A percentile compares a stretch with the other conserved stretches of the same genome.
These are phyloP conservation scores for Varanus komodoensis DNA, from an alignment of 2,113 vertebrate genomes.

Conservation along the genomic window DNA sequence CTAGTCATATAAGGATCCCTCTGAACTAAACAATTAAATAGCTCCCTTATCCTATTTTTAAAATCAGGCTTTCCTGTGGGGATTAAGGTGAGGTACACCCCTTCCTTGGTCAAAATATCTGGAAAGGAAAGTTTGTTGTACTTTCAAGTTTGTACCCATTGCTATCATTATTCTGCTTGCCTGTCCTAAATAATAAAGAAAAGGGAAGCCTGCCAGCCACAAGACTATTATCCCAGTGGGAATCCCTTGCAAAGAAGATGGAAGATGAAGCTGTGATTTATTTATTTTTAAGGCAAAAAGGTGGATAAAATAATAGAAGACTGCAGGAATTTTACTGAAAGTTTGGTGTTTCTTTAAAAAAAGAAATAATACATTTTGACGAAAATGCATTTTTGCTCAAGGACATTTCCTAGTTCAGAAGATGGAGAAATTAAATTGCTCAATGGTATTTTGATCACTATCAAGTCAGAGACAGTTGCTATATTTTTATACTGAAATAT, in stretches of 20 bases:
- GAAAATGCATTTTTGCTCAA: slow-evolving; percentile 21
- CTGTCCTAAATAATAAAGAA: slow-evolving; percentile 29
- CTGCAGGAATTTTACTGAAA: slow-evolving; percentile 6
- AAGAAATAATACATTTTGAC: not conserved
- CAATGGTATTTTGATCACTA: slow-evolving; percentile 1
- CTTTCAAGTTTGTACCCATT: slow-evolving; percentile 2
- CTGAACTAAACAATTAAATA: not conserved
- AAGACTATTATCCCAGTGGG: slow-evolving; percentile 13
- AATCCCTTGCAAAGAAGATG: not conserved
- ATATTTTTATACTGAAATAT: slow-evolving; percentile 3
- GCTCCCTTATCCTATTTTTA: not conserved
- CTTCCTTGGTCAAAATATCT: not conserved
- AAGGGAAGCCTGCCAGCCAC: not conserved
- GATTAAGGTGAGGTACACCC: not conserved
- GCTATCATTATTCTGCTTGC: not conserved
- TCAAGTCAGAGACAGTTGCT: slow-evolving; percentile 7
- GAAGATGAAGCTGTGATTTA: slow-evolving; percentile 13
- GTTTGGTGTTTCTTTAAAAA: not conserved
- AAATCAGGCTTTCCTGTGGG: not conserved
- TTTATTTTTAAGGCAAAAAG: not conserved
- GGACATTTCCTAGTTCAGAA: slow-evolving; percentile 16
- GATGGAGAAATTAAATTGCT: slow-evolving; percentile 10
- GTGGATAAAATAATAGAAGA: slow-evolving; percentile 1
- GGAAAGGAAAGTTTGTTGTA: not conserved
- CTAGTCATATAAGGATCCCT: not conserved